These are phyloP conservation scores for Metaphire vulgaris DNA, from an alignment of 1,140 invertebrate species.

Conservation along the genomic window DNA sequence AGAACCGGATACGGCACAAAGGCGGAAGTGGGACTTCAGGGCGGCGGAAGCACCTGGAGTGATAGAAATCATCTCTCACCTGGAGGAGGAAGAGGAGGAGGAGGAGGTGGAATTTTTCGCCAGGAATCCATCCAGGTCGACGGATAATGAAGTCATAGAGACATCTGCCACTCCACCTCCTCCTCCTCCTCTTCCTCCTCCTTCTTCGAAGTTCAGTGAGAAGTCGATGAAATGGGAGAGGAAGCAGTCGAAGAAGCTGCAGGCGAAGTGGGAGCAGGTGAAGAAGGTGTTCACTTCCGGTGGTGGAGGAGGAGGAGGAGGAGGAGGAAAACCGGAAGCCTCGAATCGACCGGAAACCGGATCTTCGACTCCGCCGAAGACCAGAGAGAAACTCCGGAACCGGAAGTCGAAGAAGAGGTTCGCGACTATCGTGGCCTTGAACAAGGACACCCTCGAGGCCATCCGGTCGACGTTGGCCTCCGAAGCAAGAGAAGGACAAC, in stretches of 20 bases:
- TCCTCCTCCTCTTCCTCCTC: too few relatives aligned
- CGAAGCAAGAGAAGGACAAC: not conserved
- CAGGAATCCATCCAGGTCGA: too few relatives aligned
- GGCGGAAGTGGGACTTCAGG: too few relatives aligned
- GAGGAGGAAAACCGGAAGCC: not conserved
- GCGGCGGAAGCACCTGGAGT: too few relatives aligned
- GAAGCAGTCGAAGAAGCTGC: slow-evolving; percentile 15
- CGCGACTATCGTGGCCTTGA: not conserved
- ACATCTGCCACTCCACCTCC: too few relatives aligned
- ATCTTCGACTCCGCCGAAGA: not conserved
- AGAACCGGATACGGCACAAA: too few relatives aligned
- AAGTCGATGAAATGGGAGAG: too few relatives aligned
- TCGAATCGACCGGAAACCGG: not conserved
- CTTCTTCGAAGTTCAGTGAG: too few relatives aligned
- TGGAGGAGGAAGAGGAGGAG: too few relatives aligned
- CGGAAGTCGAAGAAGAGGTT: not conserved
- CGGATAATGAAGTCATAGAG: too few relatives aligned
- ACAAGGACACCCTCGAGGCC: not conserved
- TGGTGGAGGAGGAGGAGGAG: not conserved
- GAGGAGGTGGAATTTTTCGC: too few relatives aligned
- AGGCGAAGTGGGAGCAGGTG: slow-evolving; percentile 16
- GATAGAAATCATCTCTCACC: too few relatives aligned
- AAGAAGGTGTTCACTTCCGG: slow-evolving; percentile 15
- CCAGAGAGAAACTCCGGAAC: not conserved
- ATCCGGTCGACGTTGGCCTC: not conserved